Percentiles rank a stretch among this genome's conserved stretches.
phyloP scores from a whole-genome alignment of 2,797 vertebrate genomes.

The Ispidina lecontei region DNA sequence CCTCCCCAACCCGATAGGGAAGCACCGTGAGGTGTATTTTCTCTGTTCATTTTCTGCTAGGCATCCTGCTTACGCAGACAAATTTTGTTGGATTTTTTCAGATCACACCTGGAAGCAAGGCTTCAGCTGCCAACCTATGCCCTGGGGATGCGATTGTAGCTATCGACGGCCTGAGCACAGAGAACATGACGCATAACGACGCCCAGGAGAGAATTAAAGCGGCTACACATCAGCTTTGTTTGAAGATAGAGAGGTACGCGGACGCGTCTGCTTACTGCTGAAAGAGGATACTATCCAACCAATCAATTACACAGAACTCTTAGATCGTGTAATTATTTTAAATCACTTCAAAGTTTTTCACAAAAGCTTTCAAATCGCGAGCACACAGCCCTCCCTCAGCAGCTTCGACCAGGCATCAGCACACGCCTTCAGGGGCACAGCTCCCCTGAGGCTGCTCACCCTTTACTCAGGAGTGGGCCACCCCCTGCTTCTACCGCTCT shows the following conservation, averaged over 20 bases:
- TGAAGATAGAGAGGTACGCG: conserved; percentile 91
- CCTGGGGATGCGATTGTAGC: conserved; percentile 92
- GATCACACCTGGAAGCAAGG: conserved; percentile 96
- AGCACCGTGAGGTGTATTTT: not conserved
- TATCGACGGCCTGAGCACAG: conserved; percentile 89
- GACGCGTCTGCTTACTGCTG: not conserved
- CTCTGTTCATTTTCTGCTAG: not conserved
- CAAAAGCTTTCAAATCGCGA: not conserved
- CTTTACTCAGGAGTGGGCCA: not conserved
- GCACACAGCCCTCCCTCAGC: not conserved
- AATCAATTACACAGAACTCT: not conserved
- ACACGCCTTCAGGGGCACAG: not conserved
- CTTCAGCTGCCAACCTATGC: conserved; percentile 87
- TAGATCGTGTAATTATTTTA: not conserved
- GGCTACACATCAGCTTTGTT: conserved; percentile 82
- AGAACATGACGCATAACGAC: conserved; percentile 92
- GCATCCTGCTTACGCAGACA: not conserved
- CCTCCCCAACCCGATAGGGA: rapidly evolving
- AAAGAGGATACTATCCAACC: not conserved
- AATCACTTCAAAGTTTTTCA: not conserved
- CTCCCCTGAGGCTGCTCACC: not conserved
- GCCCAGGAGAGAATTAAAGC: conserved; percentile 96
- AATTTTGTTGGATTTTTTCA: conserved; percentile 57
- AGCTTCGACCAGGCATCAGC: not conserved
- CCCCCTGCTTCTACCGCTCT: not conserved